Base-by-base conservation (phyloP, 2,113 vertebrate genomes). In the Petrocephalus microphthalmus region DNA sequence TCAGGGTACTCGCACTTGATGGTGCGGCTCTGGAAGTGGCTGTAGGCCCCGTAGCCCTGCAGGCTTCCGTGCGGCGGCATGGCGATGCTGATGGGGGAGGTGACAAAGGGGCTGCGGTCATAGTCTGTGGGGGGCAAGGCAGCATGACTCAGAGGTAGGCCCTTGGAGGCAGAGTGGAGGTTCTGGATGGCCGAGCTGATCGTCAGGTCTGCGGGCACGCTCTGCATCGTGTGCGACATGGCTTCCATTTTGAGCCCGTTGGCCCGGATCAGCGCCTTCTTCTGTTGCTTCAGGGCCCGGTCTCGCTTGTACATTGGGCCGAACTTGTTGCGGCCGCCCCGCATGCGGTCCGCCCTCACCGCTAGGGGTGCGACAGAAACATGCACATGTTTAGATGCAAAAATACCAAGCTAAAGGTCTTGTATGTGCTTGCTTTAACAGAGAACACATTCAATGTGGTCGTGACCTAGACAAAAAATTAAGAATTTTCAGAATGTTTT, bases 241-340 rank as follows among this genome's bases (percentile, higher is more conserved):
- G 97, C 97, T 94, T 99, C 98, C 52, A 99, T 95, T 94, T 99
- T 99, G 74, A 99, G 96, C 94, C 98, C 98, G 13, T 99, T 99
- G 33, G 98, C 98, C 91, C 98, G 96, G 92, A 99, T 99, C 90
- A 99, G 96, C 1, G 98, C 98, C 93, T 99, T 99, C 91, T 99
- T 99, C 93, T 99, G 98, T 90, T 99, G 98, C 92, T 99, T 99
- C 87, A 99, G 84, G 53, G 98, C 98, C 85, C 98, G 95, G 95
- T 99, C 98, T 89, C 98, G 96, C 95, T 99, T 99, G 96, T 99
- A 99, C 98, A 99, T 99, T 20, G 98, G 98, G 92, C 98, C 98
- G 54, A 99, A 99, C 92, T 99, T 99, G 94, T 99, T 99, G 90
- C 98, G 96, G 74, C 98, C 98, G 0, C 98, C 98, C 0, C 98